phyloP scores from a whole-genome alignment of 1,140 invertebrate genomes.

The Micrasema minimum region DNA sequence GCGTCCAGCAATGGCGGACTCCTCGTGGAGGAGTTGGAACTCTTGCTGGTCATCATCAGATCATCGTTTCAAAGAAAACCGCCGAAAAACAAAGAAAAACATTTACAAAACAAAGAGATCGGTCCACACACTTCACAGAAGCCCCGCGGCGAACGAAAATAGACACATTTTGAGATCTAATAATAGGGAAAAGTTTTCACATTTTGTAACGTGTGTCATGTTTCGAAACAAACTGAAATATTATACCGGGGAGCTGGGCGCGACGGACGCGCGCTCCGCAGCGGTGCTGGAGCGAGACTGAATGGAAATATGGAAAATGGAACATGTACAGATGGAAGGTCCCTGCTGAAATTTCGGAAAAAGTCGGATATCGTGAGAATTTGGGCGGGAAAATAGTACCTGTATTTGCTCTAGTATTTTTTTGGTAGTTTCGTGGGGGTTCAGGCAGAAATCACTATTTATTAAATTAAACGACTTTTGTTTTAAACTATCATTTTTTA shows the following conservation, averaged over 20 bases:
- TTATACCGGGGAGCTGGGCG: neutral
- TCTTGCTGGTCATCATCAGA: conserved; percentile 59
- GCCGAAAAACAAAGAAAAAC: neutral
- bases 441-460: too few relatives aligned
- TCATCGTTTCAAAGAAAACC: conserved; percentile 4
- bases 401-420: too few relatives aligned
- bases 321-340: too few relatives aligned
- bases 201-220: conserved; percentile 37
- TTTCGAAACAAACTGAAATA: conserved; percentile 22
- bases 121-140: conserved; percentile 27
- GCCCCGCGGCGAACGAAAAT: conserved; percentile 17
- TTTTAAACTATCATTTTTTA: too few relatives aligned
- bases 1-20: conserved; percentile 57
- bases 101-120: conserved; percentile 13
- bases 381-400: too few relatives aligned
- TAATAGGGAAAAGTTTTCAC: conserved; percentile 33
- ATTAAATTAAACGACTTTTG: too few relatives aligned
- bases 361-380: too few relatives aligned
- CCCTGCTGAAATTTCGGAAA: too few relatives aligned
- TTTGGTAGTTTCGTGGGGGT: too few relatives aligned
- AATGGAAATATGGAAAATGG: neutral
- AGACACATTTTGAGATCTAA: conserved; percentile 23
- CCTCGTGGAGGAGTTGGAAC: conserved; percentile 53
- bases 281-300: neutral
- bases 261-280: neutral